Evolutionary conservation across 2,888 invertebrate genomes (phyloP).

Genomic region (Netelia fuscicornis): DNA sequence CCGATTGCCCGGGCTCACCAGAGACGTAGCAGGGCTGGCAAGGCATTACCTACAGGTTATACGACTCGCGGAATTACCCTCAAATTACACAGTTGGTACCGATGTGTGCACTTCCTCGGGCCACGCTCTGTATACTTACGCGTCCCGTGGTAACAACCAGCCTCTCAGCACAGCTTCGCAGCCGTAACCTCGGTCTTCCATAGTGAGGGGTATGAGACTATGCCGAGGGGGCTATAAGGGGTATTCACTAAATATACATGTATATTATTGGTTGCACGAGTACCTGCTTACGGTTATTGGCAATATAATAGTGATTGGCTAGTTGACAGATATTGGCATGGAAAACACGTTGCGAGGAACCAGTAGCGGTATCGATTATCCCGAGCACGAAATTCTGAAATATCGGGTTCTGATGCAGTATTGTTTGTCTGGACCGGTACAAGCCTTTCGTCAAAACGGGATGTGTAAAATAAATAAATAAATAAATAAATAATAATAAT

Average conservation of each 20-base stretch:
- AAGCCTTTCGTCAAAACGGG: too few relatives aligned
- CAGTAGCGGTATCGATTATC: too few relatives aligned
- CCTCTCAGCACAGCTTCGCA: slow-evolving; percentile 47
- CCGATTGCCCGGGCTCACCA: slow-evolving; percentile 72
- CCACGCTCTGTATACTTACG: slow-evolving; percentile 75
- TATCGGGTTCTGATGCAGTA: too few relatives aligned
- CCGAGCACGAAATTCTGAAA: too few relatives aligned
- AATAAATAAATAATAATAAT: too few relatives aligned
- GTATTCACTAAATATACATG: slow-evolving; percentile 32
- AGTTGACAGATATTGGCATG: background rate
- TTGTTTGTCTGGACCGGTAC: too few relatives aligned
- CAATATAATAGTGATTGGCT: background rate
- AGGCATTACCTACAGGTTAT: slow-evolving; percentile 79
- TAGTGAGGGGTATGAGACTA: too few relatives aligned
- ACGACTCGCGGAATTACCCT: slow-evolving; percentile 81
- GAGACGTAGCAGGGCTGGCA: slow-evolving; percentile 59
- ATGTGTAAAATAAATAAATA: too few relatives aligned
- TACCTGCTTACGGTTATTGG: slow-evolving; percentile 10
- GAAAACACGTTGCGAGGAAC: background rate
- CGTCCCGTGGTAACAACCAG: slow-evolving; percentile 75
- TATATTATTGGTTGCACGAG: background rate
- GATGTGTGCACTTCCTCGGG: slow-evolving; percentile 78
- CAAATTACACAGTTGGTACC: slow-evolving; percentile 81
- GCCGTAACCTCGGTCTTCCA: slow-evolving; percentile 7
- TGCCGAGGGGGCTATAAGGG: background rate